phyloP scores from a whole-genome alignment of 2,888 invertebrate species.

The Catocala sponsa region DNA sequence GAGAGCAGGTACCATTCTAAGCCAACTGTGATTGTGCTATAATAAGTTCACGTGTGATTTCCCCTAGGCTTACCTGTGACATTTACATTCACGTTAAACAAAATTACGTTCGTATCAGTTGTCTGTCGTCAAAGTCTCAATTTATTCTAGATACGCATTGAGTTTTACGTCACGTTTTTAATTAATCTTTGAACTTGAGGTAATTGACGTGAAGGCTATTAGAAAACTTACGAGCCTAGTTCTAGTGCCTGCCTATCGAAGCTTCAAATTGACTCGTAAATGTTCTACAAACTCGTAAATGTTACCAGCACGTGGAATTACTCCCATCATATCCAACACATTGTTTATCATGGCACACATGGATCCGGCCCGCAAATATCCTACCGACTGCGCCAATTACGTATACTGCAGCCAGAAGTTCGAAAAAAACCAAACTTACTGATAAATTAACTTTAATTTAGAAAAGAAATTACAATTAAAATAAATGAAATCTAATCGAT shows the following conservation, averaged over 20 bases:
- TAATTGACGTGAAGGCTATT: slow-evolving; percentile 5
- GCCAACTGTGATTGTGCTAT: not conserved
- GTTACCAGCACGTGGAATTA: not conserved
- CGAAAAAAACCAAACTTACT: too few relatives aligned
- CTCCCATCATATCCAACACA: too few relatives aligned
- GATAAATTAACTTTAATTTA: too few relatives aligned
- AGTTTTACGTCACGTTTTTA: slow-evolving; percentile 7
- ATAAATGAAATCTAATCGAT: too few relatives aligned
- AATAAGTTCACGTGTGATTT: slow-evolving; percentile 2
- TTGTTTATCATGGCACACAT: too few relatives aligned
- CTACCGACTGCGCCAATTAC: too few relatives aligned
- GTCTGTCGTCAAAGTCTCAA: not conserved
- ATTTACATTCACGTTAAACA: not conserved
- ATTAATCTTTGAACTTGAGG: slow-evolving; percentile 1
- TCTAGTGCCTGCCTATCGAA: not conserved
- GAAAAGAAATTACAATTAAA: too few relatives aligned
- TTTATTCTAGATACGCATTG: not conserved
- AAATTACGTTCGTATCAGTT: not conserved
- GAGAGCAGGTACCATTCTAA: not conserved
- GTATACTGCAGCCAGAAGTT: too few relatives aligned
- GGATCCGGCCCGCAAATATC: too few relatives aligned
- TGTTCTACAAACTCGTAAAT: not conserved
- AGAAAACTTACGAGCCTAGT: slow-evolving; percentile 1
- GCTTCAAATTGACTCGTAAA: not conserved
- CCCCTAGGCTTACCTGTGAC: not conserved